Percentiles rank a stretch among this genome's conserved stretches.
These are phyloP conservation scores for Lucifuga dentata DNA, from an alignment of 2,113 vertebrate genomes.

Conservation along the genomic window DNA sequence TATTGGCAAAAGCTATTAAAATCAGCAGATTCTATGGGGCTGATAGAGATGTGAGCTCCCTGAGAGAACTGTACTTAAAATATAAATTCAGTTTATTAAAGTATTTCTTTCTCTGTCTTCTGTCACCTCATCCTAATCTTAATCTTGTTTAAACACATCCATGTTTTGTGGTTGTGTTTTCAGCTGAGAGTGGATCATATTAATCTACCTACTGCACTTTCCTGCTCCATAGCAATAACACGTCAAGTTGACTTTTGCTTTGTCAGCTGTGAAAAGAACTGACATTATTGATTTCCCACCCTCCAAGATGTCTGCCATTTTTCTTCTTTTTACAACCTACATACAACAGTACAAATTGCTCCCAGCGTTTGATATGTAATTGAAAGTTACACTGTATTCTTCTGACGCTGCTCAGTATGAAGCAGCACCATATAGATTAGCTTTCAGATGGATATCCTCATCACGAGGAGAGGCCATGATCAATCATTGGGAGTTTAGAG, in stretches of 20 bases:
- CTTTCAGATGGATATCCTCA: constrained; percentile 16
- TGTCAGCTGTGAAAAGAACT: neutral
- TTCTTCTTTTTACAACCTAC: too few relatives aligned
- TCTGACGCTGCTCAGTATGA: constrained; percentile 19
- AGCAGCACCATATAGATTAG: constrained; percentile 17
- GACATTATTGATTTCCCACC: neutral
- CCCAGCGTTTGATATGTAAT: constrained; percentile 14
- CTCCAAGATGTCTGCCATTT: neutral
- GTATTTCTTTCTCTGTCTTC: too few relatives aligned
- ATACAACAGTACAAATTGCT: too few relatives aligned
- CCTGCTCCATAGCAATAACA: constrained; percentile 5
- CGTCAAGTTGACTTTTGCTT: constrained; percentile 1
- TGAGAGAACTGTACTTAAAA: too few relatives aligned
- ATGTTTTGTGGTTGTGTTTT: constrained; percentile 25
- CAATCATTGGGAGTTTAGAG: too few relatives aligned
- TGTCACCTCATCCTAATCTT: too few relatives aligned
- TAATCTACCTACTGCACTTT: neutral
- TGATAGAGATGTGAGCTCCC: too few relatives aligned
- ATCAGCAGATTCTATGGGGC: too few relatives aligned
- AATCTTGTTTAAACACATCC: constrained; percentile 44
- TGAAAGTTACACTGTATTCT: constrained; percentile 2
- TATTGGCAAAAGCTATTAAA: too few relatives aligned
- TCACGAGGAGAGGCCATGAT: neutral
- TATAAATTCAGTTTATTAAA: too few relatives aligned
- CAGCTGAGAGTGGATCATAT: neutral